phyloP scores from a whole-genome alignment of 2,888 invertebrate species.

The Tetramorium bicarinatum region DNA sequence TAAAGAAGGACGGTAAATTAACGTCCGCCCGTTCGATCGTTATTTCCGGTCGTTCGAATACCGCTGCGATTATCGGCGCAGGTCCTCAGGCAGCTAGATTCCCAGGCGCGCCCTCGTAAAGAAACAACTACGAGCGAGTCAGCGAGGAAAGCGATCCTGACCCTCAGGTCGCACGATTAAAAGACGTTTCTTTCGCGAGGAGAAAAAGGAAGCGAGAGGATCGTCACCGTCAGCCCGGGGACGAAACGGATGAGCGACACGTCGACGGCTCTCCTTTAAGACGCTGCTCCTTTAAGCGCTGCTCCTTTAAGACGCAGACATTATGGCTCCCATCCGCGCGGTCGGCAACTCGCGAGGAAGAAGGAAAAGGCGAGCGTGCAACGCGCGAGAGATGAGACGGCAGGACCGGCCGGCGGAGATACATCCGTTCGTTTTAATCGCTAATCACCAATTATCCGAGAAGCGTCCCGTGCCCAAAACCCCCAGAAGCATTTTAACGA shows the following conservation, averaged over 20 bases:
- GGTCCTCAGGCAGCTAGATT: slow-evolving; percentile 56
- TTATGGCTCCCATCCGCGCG: neutral
- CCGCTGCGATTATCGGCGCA: slow-evolving; percentile 46
- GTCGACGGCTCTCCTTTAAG: neutral
- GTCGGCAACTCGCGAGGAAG: slow-evolving; percentile 6
- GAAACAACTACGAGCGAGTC: slow-evolving; percentile 59
- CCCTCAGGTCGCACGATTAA: slow-evolving; percentile 68
- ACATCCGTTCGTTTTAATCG: slow-evolving; percentile 85
- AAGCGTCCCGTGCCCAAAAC: slow-evolving; percentile 84
- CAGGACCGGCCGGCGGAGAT: slow-evolving; percentile 1
- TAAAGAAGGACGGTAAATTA: slow-evolving; percentile 62
- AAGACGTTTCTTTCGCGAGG: slow-evolving; percentile 52
- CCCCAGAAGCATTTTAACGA: slow-evolving; percentile 86
- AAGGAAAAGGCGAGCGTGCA: neutral
- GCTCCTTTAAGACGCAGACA: slow-evolving; percentile 7
- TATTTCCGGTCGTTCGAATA: slow-evolving; percentile 70
- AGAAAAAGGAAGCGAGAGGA: slow-evolving; percentile 44
- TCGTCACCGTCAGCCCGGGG: slow-evolving; percentile 1
- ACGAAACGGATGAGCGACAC: slow-evolving; percentile 14
- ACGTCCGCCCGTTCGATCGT: slow-evolving; percentile 61
- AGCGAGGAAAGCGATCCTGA: slow-evolving; percentile 58
- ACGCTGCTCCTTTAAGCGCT: too few relatives aligned
- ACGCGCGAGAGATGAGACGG: slow-evolving; percentile 9
- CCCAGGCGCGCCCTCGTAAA: slow-evolving; percentile 63
- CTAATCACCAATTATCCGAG: slow-evolving; percentile 86